These are phyloP conservation scores for Pagrus major DNA, from an alignment of 2,113 vertebrate species.

Conservation along the genomic window DNA sequence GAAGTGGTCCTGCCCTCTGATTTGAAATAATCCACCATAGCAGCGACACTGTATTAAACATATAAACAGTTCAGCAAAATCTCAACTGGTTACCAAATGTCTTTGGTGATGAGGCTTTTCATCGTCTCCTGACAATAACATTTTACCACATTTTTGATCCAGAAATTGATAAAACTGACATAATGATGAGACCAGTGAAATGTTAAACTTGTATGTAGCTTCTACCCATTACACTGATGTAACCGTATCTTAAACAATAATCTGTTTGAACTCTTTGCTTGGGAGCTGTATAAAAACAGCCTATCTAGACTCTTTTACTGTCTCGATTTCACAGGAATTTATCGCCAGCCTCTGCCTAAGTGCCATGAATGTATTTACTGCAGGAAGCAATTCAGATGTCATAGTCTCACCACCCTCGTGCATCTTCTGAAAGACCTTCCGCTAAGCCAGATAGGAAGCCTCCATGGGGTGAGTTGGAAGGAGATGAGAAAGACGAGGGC, in stretches of 20 bases:
- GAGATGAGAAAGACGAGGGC: constrained; percentile 58
- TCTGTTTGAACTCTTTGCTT: constrained; percentile 31
- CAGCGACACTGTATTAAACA: background rate
- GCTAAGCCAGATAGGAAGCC: constrained; percentile 42
- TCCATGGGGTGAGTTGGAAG: constrained; percentile 46
- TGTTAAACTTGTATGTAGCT: constrained; percentile 4
- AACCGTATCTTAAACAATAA: constrained; percentile 10
- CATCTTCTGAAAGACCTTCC: constrained; percentile 45
- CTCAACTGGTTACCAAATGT: background rate
- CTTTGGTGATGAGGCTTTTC: background rate
- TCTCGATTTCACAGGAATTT: constrained; percentile 63
- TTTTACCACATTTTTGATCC: background rate
- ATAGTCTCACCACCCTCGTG: constrained; percentile 40
- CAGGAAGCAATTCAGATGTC: constrained; percentile 51
- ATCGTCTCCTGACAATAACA: background rate
- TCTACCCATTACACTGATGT: constrained; percentile 1
- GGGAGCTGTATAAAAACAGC: constrained; percentile 33
- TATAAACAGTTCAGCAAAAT: background rate
- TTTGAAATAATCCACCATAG: background rate
- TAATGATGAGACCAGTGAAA: background rate
- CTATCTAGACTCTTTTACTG: constrained; percentile 46
- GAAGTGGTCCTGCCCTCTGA: background rate
- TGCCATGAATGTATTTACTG: constrained; percentile 68
- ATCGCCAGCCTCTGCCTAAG: constrained; percentile 47
- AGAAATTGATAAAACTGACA: background rate